Percentiles rank a stretch among this genome's conserved stretches.
Evolutionary conservation across 2,888 invertebrate genomes (phyloP).

Genomic region (Apodemia zela): DNA sequence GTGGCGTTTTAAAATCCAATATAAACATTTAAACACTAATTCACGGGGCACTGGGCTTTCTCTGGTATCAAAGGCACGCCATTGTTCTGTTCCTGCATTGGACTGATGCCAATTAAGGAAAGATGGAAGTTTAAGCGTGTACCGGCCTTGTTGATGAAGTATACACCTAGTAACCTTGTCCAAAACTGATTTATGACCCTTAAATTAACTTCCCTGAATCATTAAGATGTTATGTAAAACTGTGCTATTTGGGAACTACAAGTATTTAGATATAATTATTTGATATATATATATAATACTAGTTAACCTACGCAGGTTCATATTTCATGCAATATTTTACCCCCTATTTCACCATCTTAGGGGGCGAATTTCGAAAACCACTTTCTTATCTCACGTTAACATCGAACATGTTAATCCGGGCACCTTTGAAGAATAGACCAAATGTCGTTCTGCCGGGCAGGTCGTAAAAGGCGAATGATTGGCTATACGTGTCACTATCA

Average conservation of each 20-base stretch:
- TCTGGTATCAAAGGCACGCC: constrained; percentile 38
- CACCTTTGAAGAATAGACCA: too few species aligned
- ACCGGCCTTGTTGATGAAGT: constrained; percentile 27
- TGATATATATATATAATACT: too few species aligned
- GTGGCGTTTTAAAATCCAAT: constrained; percentile 33
- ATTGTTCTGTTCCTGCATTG: constrained; percentile 39
- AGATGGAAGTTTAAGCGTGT: constrained; percentile 34
- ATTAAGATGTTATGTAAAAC: neutral
- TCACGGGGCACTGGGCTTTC: constrained; percentile 35
- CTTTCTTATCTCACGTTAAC: too few species aligned
- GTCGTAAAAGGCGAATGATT: too few species aligned
- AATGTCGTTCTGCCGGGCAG: too few species aligned
- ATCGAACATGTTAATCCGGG: too few species aligned
- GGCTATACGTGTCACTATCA: too few species aligned
- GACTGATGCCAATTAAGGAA: constrained; percentile 41
- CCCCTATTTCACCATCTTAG: too few species aligned
- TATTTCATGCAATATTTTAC: too few species aligned
- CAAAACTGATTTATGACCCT: constrained; percentile 11
- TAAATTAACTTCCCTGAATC: constrained; percentile 1
- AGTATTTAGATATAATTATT: too few species aligned
- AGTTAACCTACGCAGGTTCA: too few species aligned
- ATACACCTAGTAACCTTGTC: constrained; percentile 13
- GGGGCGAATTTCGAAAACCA: too few species aligned
- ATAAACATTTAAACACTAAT: constrained; percentile 35
- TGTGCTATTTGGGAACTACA: neutral